Conservation (phyloP, 2,888 invertebrate species). For the Lysandra bellargus region DNA sequence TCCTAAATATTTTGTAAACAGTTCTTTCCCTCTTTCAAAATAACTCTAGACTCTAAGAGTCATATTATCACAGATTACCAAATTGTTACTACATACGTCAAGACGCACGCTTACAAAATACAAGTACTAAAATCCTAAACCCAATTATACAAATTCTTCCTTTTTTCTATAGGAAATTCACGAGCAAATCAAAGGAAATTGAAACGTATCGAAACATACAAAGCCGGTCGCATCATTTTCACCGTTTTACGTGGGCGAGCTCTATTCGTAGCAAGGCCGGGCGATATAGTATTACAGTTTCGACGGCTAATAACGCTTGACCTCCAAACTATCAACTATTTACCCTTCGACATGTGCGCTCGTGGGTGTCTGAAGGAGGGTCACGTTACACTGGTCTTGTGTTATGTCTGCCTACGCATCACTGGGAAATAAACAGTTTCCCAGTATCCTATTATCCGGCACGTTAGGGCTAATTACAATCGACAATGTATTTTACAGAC, state of each 20-base stretch:
- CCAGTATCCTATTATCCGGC: not conserved
- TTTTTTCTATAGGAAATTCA: not conserved
- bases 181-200: not conserved
- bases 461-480: slow-evolving; percentile 14
- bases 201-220: slow-evolving; percentile 10
- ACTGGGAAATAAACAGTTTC: slow-evolving; percentile 45
- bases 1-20: not conserved
- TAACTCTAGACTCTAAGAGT: not conserved
- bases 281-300: slow-evolving; percentile 74
- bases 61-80: too few relatives aligned
- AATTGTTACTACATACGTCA: too few relatives aligned
- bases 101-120: not conserved
- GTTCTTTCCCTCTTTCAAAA: not conserved
- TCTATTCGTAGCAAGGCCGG: slow-evolving; percentile 77
- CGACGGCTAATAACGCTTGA: slow-evolving; percentile 49
- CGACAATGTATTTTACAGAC: not conserved
- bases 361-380: slow-evolving; percentile 39
- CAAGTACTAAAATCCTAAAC: not conserved
- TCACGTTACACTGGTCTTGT: slow-evolving; percentile 51
- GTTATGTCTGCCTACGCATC: slow-evolving; percentile 61
- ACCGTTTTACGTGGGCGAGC: slow-evolving; percentile 64
- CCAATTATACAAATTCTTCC: not conserved
- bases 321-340: slow-evolving; percentile 39
- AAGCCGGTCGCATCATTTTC: slow-evolving; percentile 46
- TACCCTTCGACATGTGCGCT: slow-evolving; percentile 24